Conservation (phyloP, 1,140 invertebrate genomes). For the Psix sp. region DNA sequence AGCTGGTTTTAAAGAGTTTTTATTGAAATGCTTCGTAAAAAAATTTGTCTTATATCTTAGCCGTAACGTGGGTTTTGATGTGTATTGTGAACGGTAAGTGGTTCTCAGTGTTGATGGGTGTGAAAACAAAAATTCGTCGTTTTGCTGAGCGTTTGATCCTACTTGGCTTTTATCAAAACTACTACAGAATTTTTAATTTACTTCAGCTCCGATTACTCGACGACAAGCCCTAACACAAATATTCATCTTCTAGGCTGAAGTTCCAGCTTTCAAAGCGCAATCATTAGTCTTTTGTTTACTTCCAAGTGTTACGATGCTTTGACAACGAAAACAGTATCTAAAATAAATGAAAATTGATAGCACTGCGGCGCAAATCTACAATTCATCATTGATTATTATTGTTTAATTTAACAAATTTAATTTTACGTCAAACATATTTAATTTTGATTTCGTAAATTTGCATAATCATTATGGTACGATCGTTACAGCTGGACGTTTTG, state of each 20-base stretch:
- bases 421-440: no score
- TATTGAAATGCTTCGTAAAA: slow-evolving; percentile 32
- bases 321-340: no score
- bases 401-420: no score
- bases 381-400: no score
- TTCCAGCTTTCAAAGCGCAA: slow-evolving; percentile 6
- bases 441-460: no score
- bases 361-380: no score
- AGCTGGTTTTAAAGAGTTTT: slow-evolving; percentile 15
- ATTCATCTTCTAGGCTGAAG: slow-evolving; percentile 20
- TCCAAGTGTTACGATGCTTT: no score
- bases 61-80: slow-evolving; percentile 26
- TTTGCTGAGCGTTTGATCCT: slow-evolving; percentile 23
- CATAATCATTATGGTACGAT: no score
- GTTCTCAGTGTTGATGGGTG: slow-evolving; percentile 25
- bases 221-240: slow-evolving; percentile 11
- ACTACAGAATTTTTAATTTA: slow-evolving; percentile 49
- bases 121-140: slow-evolving; percentile 39
- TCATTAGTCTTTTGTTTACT: slow-evolving; percentile 37
- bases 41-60: slow-evolving; percentile 20
- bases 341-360: no score
- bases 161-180: slow-evolving; percentile 23
- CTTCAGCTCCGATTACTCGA: slow-evolving; percentile 16
- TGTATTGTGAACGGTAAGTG: slow-evolving; percentile 31
- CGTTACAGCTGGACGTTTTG: no score